These are phyloP conservation scores for Ennomos fuscantarius DNA, from an alignment of 2,888 invertebrate species.

Conservation along the genomic window DNA sequence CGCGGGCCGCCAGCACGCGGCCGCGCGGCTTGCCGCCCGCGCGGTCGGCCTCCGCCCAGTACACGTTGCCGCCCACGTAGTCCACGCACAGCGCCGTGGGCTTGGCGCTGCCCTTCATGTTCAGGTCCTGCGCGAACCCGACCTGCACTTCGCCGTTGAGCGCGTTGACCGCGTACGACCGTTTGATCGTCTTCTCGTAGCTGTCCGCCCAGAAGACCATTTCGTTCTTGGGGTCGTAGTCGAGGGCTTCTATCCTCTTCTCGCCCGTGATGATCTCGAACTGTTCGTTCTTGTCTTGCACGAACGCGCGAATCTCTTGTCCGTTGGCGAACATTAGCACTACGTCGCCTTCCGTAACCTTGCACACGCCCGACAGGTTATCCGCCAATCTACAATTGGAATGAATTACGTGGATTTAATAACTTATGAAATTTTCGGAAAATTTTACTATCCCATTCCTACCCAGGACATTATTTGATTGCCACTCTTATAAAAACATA, in stretches of 20 bases:
- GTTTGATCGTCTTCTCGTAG: conserved; percentile 94
- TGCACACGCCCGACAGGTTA: conserved; percentile 93
- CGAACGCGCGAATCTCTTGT: conserved; percentile 92
- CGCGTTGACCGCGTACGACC: conserved; percentile 95
- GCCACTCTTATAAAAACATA: too few relatives aligned
- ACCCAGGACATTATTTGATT: too few relatives aligned
- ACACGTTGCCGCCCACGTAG: conserved; percentile 96
- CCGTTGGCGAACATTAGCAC: conserved; percentile 92
- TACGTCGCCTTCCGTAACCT: conserved; percentile 87
- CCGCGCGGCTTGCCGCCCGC: conserved; percentile 91
- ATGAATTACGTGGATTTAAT: not conserved
- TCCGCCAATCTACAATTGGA: conserved; percentile 85
- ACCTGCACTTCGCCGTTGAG: conserved; percentile 90
- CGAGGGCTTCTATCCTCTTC: conserved; percentile 95
- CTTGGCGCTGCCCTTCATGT: conserved; percentile 92
- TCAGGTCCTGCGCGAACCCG: conserved; percentile 94
- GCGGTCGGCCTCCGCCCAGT: conserved; percentile 95
- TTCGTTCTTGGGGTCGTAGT: conserved; percentile 93
- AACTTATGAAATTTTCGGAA: too few relatives aligned
- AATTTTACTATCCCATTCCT: too few relatives aligned
- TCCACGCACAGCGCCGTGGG: conserved; percentile 97
- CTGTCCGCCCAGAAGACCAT: conserved; percentile 98
- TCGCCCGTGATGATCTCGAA: conserved; percentile 92
- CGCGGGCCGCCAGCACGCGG: conserved; percentile 93
- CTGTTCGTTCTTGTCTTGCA: conserved; percentile 88